Base-by-base conservation (phyloP, 2,888 invertebrate genomes). In the Charanyca ferruginea region DNA sequence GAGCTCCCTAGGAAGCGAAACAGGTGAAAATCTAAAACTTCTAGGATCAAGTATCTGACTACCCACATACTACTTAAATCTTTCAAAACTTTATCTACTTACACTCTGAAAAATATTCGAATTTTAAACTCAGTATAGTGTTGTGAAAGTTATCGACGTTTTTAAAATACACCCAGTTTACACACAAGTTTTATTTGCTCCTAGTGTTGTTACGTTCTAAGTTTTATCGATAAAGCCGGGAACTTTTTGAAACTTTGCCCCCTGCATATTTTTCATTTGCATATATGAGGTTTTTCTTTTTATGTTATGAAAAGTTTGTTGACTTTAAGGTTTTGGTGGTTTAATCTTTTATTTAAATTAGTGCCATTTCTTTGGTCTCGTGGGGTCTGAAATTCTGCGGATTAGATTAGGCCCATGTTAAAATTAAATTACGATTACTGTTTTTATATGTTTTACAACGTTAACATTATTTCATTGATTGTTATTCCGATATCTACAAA, bases 151-250 rank as follows among this genome's bases (percentile, higher is more conserved):
- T 83, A 74, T 77, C 80, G 80, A 73, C 51, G 66, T 78, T 83
- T 79, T 81, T 62, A 74, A 73, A 80, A 80, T 62, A 66, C 60
- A 61, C 60, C 28, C 61, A 74, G 70, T 58, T 79, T 77, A 44
- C 58, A 63, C 71, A 25, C 32, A 52, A 81, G 71, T 81, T 83
- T 83, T 81, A 72, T 81, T 80, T 72, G 60, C 71, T 74, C 60
- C 44, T 73, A 83, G 78, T 83, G 75, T 80, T 73, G 78, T 77
- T 81, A 63, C 66, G 57, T 52, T 64, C 41, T 54, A 79, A 81
- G 78, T 79, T 83, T 76, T 78, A 71, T 83, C 81, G 81, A 81
- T 75, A 80, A 79, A 68, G 66, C 72, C 49, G 58, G 13, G 28
- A 72, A 77, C 41, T 74, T 77, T 38, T 25, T 11, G 16, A 55